Evolutionary conservation across 2,888 invertebrate genomes (phyloP), one percentile per base, ranked within the genome.

Genomic region (Epirrhoe tristata): DNA sequence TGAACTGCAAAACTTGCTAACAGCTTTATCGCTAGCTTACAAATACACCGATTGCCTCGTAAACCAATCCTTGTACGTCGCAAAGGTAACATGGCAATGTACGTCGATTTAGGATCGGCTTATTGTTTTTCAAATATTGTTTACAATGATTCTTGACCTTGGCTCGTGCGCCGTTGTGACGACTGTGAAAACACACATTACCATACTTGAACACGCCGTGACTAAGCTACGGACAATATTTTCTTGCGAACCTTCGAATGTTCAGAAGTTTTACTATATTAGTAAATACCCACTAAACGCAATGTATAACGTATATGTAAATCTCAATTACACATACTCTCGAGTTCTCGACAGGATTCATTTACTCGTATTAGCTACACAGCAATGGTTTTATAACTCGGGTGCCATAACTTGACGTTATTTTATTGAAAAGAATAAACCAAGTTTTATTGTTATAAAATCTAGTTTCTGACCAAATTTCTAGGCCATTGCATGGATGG

Each of bases 131-230:
- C 74, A 77, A 79, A 80, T 79, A 76, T 74, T 71, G 76, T 76
- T 63, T 78, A 80, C 80, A 81, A 82, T 79, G 70, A 72, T 57
- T 65, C 72, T 69, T 79, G 85, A 84, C 89, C 88, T 90, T 89
- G 86, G 74, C 59, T 69, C 54, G 72, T 71, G 74, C 77, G 82
- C 80, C 83, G 82, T 79, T 75, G 79, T 79, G 83, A 80, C 85
- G 85, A 80, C 84, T 86, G 83, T 84, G 78, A 78, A 89, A 87
- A 88, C 80, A 88, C 67, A 74, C 81, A 88, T 88, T 87, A 85
- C 84, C 85, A 86, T 87, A 83, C 75, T 73, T 71, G 81, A 83
- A 79, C 78, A 78, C 74, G 72, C 81, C 82, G 81, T 85, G 82
- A 84, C 85, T 83, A 85, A 87, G 69, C 74, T 73, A 64, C 67